Conservation (phyloP, 2,113 vertebrate genomes). For the Paradoxurus hermaphroditus region DNA sequence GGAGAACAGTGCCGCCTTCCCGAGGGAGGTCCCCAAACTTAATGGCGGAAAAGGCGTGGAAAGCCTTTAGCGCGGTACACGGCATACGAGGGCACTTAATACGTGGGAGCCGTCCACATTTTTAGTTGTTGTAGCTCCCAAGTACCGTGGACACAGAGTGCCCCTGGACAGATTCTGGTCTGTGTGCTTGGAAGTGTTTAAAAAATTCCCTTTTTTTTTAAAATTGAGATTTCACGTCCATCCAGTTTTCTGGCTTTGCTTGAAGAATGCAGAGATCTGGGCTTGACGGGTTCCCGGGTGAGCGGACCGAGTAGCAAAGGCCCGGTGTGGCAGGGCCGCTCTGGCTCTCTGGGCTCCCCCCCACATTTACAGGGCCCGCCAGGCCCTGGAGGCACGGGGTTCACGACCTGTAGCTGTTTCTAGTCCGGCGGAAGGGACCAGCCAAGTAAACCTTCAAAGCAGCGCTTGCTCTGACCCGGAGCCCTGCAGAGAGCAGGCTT, state of each 20-base stretch:
- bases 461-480: neutral
- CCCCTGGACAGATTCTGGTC: neutral
- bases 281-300: neutral
- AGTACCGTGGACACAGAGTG: neutral
- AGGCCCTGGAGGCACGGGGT: neutral
- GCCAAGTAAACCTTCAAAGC: neutral
- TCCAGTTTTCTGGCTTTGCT: neutral
- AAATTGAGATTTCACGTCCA: neutral
- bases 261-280: neutral
- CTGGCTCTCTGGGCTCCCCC: fast-evolving
- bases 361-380: neutral
- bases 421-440: neutral
- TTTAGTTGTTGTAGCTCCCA: neutral
- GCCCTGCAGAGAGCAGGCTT: neutral
- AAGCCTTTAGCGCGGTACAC: neutral
- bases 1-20: neutral
- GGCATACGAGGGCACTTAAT: neutral
- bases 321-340: neutral
- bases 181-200: neutral
- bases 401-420: neutral
- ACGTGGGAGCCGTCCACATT: neutral
- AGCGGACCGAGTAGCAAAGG: neutral
- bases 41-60: neutral
- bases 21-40: neutral
- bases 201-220: neutral